phyloP scores from a whole-genome alignment of 35 echinoderm and acorn worm genomes.

The Ophioderma brevispina region DNA sequence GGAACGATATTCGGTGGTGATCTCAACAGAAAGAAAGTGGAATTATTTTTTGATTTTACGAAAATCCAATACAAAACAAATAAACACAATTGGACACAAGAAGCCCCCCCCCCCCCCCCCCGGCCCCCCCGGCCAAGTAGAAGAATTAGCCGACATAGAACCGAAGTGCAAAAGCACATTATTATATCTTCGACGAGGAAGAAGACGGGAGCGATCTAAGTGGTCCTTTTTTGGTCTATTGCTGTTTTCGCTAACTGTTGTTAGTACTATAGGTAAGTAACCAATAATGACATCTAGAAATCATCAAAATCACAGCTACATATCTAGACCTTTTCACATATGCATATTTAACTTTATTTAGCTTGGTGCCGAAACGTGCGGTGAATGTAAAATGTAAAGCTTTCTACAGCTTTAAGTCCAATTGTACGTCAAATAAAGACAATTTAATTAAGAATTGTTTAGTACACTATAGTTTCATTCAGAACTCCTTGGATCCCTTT shows the following conservation, averaged over 20 bases:
- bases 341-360: no score
- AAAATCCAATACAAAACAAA: constrained; percentile 5
- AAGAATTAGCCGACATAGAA: constrained; percentile 37
- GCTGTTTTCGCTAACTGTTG: constrained; percentile 92
- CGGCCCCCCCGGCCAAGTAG: no score
- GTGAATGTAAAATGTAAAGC: no score
- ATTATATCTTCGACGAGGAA: constrained; percentile 55
- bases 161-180: constrained; percentile 27
- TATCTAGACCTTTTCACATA: no score
- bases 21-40: constrained; percentile 33
- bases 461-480: no score
- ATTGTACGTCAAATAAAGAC: no score
- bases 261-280: constrained; percentile 99
- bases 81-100: constrained; percentile 55
- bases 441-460: no score
- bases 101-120: no score
- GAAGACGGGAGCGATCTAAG: constrained; percentile 39
- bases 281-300: neutral
- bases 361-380: no score
- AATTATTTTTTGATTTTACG: constrained; percentile 55
- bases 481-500: no score
- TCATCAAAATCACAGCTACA: neutral
- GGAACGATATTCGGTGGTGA: constrained; percentile 45
- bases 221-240: constrained; percentile 95
- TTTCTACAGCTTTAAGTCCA: no score